Percentiles rank a stretch among this genome's conserved stretches.
Conservation (phyloP, 2,113 vertebrate species). For the Actenoides hombroni region DNA sequence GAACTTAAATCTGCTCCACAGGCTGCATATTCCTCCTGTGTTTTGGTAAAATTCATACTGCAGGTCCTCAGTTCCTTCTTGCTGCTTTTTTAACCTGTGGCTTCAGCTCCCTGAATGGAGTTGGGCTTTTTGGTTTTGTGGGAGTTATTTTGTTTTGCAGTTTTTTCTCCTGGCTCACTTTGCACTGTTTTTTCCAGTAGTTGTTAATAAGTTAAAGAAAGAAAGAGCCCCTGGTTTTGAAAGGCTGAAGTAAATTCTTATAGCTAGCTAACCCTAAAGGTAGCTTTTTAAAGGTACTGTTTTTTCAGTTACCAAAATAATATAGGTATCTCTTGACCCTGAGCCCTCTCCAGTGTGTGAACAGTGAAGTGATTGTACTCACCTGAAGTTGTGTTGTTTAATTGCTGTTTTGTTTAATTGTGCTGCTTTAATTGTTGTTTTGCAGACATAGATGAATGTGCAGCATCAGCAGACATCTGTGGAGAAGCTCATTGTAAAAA, state of each 20-base stretch:
- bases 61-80: neutral
- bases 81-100: neutral
- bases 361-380: neutral
- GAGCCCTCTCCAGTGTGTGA: neutral
- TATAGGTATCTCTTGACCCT: neutral
- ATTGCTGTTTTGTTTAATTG: neutral
- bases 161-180: neutral
- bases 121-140: neutral
- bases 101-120: neutral
- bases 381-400: neutral
- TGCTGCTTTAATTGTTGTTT: conserved; percentile 2
- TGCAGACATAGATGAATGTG: conserved; percentile 90
- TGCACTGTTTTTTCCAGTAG: neutral
- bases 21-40: neutral
- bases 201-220: neutral
- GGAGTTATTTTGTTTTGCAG: neutral
- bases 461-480: conserved; percentile 73
- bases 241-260: neutral
- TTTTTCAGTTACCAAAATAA: neutral
- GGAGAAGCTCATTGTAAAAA: conserved; percentile 88
- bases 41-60: neutral
- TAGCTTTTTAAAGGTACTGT: neutral
- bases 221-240: neutral
- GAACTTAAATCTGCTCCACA: neutral
- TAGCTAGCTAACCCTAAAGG: neutral